Evolutionary conservation across 1,140 invertebrate genomes (phyloP).

Genomic region (Cataglyphis hispanica): DNA sequence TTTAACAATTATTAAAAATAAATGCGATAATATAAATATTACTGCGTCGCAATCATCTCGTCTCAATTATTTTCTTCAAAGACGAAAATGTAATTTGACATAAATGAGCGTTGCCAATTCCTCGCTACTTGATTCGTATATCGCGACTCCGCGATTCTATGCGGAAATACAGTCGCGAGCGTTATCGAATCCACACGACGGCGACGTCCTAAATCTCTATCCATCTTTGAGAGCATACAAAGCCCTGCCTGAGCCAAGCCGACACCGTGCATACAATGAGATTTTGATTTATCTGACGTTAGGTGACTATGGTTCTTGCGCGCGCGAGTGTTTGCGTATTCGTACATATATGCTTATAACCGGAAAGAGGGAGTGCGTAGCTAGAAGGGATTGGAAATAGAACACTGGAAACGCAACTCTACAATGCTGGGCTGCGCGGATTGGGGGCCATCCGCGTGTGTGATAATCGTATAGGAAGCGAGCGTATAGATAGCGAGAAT

Average conservation of each 20-base stretch:
- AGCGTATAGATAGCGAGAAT: constrained; percentile 73
- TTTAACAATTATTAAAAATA: neutral
- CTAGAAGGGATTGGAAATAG: constrained; percentile 18
- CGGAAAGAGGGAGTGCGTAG: constrained; percentile 24
- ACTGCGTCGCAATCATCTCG: neutral
- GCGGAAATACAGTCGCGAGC: constrained; percentile 5
- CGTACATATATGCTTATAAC: constrained; percentile 8
- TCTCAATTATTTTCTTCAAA: neutral
- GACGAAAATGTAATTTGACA: neutral
- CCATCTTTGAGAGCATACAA: constrained; percentile 35
- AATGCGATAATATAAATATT: neutral
- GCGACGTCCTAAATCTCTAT: constrained; percentile 50
- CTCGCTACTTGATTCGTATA: constrained; percentile 10
- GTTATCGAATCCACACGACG: constrained; percentile 39
- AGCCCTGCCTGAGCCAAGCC: constrained; percentile 62
- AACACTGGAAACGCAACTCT: constrained; percentile 66
- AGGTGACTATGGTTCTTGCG: constrained; percentile 65
- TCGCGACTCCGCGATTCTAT: neutral
- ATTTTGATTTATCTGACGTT: constrained; percentile 81
- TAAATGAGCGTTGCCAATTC: neutral
- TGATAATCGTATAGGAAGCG: constrained; percentile 81
- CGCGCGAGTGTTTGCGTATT: neutral
- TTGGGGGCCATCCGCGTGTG: constrained; percentile 77
- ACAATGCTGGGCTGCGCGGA: constrained; percentile 68
- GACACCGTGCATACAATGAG: constrained; percentile 70